Conservation (phyloP, 2,113 vertebrate genomes). For the Ophthalmolycus amberensis region DNA sequence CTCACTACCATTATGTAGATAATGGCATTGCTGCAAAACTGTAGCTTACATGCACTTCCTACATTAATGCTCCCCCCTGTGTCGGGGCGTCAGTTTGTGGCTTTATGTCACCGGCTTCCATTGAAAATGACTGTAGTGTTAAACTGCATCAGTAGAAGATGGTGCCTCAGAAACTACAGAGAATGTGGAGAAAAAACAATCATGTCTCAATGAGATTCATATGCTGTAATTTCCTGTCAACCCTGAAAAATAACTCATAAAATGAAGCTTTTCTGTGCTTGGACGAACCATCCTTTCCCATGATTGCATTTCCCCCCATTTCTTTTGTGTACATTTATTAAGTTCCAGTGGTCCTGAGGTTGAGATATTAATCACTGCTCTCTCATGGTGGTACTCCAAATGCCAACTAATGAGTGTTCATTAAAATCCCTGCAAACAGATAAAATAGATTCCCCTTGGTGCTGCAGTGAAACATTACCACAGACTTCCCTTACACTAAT, state of each 20-base stretch:
- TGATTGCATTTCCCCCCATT: not conserved
- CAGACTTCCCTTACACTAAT: not conserved
- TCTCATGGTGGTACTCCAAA: not conserved
- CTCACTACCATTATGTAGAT: not conserved
- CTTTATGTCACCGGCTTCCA: not conserved
- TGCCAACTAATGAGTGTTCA: conserved; percentile 6
- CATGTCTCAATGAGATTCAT: not conserved
- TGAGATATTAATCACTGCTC: not conserved
- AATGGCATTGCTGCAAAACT: not conserved
- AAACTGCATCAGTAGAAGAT: not conserved
- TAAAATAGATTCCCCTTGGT: not conserved
- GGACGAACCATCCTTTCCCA: not conserved
- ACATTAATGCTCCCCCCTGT: not conserved
- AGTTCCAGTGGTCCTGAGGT: not conserved
- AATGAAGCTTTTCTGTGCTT: not conserved
- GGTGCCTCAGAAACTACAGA: not conserved
- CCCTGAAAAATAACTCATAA: not conserved
- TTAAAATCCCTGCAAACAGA: conserved; percentile 20
- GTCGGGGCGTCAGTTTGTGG: not conserved
- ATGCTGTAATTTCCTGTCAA: not conserved
- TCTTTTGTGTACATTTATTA: not conserved
- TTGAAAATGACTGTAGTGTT: not conserved
- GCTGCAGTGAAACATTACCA: not conserved
- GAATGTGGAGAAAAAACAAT: not conserved
- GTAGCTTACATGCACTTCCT: not conserved